Evolutionary conservation across 1,140 invertebrate species (phyloP).

Genomic region (Drosophila parvula): DNA sequence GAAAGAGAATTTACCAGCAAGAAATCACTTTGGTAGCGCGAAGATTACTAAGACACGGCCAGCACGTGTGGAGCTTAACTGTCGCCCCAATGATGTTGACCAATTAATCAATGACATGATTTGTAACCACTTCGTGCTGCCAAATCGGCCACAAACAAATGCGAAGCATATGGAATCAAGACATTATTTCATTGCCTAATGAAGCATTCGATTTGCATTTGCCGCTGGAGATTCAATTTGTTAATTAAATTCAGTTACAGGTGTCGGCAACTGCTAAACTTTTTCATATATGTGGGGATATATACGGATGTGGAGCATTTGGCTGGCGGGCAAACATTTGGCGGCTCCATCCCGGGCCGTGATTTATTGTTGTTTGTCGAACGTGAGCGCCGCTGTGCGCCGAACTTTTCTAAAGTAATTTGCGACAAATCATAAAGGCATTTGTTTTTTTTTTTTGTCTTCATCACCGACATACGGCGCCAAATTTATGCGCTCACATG

Average conservation of each 20-base stretch:
- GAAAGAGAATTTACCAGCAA: background rate
- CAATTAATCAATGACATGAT: constrained; percentile 67
- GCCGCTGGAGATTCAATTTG: constrained; percentile 50
- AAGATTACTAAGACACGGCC: constrained; percentile 22
- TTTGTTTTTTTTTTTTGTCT: constrained; percentile 24
- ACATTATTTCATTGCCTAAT: constrained; percentile 58
- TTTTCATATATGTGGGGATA: constrained; percentile 22
- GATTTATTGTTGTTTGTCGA: constrained; percentile 81
- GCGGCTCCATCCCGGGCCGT: constrained; percentile 25
- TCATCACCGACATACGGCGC: constrained; percentile 27
- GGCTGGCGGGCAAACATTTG: constrained; percentile 25
- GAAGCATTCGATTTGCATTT: constrained; percentile 70
- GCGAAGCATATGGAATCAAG: constrained; percentile 40
- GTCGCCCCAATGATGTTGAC: constrained; percentile 25
- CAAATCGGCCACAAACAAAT: constrained; percentile 20
- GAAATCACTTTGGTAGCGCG: constrained; percentile 4
- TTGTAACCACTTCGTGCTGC: constrained; percentile 40
- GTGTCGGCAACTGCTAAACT: constrained; percentile 35
- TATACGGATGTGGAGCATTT: constrained; percentile 28
- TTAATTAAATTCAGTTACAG: constrained; percentile 73
- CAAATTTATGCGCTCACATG: constrained; percentile 50
- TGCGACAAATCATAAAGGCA: constrained; percentile 79
- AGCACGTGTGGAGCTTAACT: constrained; percentile 27
- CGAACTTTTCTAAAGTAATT: constrained; percentile 80
- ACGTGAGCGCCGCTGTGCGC: constrained; percentile 51